Base-by-base conservation (phyloP, 2,797 vertebrate species). In the Sylvilagus floridanus region DNA sequence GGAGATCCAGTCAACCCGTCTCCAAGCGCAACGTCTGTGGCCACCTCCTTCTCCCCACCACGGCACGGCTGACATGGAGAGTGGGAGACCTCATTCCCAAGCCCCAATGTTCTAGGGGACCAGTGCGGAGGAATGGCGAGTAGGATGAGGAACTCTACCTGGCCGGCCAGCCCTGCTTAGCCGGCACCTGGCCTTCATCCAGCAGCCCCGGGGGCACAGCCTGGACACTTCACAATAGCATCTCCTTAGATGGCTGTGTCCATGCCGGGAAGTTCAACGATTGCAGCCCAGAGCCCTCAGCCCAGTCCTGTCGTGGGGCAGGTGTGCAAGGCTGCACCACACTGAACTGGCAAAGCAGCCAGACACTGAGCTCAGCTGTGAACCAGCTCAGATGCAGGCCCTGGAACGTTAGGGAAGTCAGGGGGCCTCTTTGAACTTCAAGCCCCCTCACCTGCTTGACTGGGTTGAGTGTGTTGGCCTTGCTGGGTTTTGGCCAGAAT, bases 401-500 rank as follows among this genome's bases (percentile, higher is more conserved):
- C 35, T n/a, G 72, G 65, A n/a, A n/a, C 19, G 1, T 9, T 7
- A 54, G 17, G n/a, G 54, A 57, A 57, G 52, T 77, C 57, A 35
- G 2, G 1, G 62, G 62, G 17, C 32, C 62, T 72, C 54, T 54
- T 32, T 37, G 84, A 30, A 19, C 13, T 66, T 63, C 54, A 3
- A 0, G 21, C 4, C 35, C 69, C 32, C 68, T 47, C 76, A 1
- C 52, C 35, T 71, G 22, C 77, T 9, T 19, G 11, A n/a, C 0
- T 2, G 52, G 11, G 37, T 24, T 76, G 71, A 24, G 28, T 32
- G 13, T 2, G 5, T 28, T 68, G 73, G 69, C 11, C 65, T 81
- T 22, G 52, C 81, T 84, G 77, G 57, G 24, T 65, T 88, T 92
- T 63, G 69, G 57, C 54, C 75, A 62, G 63, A 68, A 82, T 85